Base-by-base conservation (phyloP, 1,140 invertebrate genomes). In the Charaxes varanes region DNA sequence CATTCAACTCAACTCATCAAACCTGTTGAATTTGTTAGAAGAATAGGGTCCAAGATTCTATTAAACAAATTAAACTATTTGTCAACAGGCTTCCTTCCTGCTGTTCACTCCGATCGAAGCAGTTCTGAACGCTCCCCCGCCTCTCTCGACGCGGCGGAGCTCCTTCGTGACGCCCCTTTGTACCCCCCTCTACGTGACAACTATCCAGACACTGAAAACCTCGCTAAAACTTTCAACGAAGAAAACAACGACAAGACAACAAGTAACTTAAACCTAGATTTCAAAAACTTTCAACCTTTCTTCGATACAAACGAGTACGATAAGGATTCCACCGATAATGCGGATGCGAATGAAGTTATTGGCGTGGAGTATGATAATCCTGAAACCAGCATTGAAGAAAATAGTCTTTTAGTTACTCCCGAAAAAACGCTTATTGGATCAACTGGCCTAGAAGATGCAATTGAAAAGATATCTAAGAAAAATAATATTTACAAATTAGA, bases 131-230 rank as follows among this genome's bases (percentile, higher is more conserved):
- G 55, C 27, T 53, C 69, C 8, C 55, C 35, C 6, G 48, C 40
- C 42, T n/a, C n/a, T n/a, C 58, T 52, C 3, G 62, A 62, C 7
- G 65, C 51, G 24, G 69, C 61, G 1, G 71, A 79, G 19, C 52
- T 74, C 5, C 53, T 77, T 31, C 68, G 72, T 1, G 76, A 80
- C 19, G 76, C 63, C 12, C 73, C 67, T 12, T 67, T 80, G 19
- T 80, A 76, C 48, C 76, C 76, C n/a, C 66, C 62, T 6, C 63
- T 80, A 24, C 56, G 58, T 32, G 50, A 60, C 35, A 43, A 51
- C 34, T 41, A 60, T 42, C 41, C 28, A 41, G 27, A 21, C 33
- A 15, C 23, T 12, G 27, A 34, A 7, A 17, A 43, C 7, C 19
- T 21, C 32, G 17, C 26, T 1, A 38, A 32, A 10, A 38, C 16